Percentiles rank a stretch among this genome's conserved stretches.
These are phyloP conservation scores for Gopherus flavomarginatus DNA, from an alignment of 2,113 vertebrate species.

Conservation along the genomic window DNA sequence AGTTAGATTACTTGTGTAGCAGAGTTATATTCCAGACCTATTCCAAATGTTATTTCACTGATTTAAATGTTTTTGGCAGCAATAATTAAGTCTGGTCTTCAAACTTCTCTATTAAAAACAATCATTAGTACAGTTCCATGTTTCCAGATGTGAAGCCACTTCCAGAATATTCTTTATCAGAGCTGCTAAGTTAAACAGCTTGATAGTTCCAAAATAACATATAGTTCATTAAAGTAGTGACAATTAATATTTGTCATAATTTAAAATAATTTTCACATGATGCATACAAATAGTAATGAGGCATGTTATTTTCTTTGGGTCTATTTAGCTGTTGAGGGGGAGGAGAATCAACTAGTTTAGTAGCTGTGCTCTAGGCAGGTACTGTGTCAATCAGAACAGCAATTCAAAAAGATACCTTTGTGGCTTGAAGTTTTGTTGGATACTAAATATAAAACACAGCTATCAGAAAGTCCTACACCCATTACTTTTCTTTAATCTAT, in stretches of 20 bases:
- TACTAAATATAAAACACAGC: slow-evolving; percentile 19
- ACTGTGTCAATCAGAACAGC: not conserved
- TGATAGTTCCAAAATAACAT: not conserved
- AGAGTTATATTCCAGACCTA: slow-evolving; percentile 33
- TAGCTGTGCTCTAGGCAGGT: not conserved
- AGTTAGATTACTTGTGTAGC: slow-evolving; percentile 10
- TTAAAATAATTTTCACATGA: not conserved
- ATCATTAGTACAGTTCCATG: slow-evolving; percentile 27
- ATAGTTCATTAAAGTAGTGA: not conserved
- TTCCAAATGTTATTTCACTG: slow-evolving; percentile 50
- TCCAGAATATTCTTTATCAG: slow-evolving; percentile 37
- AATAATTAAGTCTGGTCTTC: slow-evolving; percentile 15
- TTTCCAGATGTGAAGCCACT: slow-evolving; percentile 44
- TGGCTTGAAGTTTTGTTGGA: slow-evolving; percentile 1
- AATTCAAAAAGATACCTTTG: slow-evolving; percentile 17
- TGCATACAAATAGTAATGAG: not conserved
- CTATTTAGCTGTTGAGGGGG: not conserved
- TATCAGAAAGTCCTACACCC: not conserved
- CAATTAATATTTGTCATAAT: not conserved
- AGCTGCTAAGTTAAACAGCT: slow-evolving; percentile 24
- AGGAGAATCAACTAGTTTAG: not conserved
- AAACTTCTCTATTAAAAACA: slow-evolving; percentile 21
- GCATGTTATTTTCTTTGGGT: not conserved
- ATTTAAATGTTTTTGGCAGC: slow-evolving; percentile 26
- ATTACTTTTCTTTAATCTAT: not conserved